Evolutionary conservation across 1,140 invertebrate species (phyloP).

Genomic region (Lasioglossum baleicum): DNA sequence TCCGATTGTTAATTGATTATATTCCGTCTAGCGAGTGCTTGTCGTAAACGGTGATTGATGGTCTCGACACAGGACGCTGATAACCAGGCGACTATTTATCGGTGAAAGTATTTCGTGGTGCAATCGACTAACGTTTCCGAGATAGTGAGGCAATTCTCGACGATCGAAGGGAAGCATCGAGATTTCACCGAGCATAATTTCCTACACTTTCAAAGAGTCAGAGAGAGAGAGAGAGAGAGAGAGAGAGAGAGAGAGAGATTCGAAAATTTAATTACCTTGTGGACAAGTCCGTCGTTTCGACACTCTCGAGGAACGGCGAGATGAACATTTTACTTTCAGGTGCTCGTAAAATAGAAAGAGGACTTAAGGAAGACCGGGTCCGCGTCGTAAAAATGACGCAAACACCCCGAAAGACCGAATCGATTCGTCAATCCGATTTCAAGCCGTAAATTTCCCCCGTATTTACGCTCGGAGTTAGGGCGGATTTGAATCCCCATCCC

Average conservation of each 20-base stretch:
- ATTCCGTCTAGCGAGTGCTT: neutral
- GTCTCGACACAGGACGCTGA: neutral
- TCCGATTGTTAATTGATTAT: neutral
- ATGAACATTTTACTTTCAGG: neutral
- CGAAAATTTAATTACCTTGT: conserved; percentile 10
- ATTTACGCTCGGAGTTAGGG: neutral
- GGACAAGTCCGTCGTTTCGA: neutral
- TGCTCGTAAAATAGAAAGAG: conserved; percentile 1
- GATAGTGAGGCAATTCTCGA: neutral
- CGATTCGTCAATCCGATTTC: conserved; percentile 30
- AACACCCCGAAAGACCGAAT: neutral
- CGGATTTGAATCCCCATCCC: too few species aligned
- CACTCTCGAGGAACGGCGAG: neutral
- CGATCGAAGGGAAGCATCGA: neutral
- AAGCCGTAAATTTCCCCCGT: conserved; percentile 9
- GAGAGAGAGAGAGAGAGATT: neutral
- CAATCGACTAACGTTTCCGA: neutral
- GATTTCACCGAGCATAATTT: neutral
- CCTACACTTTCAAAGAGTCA: neutral
- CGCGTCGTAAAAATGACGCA: conserved; percentile 7
- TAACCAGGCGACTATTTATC: neutral
- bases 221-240: neutral
- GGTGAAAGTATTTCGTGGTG: neutral
- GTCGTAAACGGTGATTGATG: neutral
- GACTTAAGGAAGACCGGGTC: neutral